Base-by-base conservation (phyloP, 2,113 vertebrate species). In the Spea bombifrons region DNA sequence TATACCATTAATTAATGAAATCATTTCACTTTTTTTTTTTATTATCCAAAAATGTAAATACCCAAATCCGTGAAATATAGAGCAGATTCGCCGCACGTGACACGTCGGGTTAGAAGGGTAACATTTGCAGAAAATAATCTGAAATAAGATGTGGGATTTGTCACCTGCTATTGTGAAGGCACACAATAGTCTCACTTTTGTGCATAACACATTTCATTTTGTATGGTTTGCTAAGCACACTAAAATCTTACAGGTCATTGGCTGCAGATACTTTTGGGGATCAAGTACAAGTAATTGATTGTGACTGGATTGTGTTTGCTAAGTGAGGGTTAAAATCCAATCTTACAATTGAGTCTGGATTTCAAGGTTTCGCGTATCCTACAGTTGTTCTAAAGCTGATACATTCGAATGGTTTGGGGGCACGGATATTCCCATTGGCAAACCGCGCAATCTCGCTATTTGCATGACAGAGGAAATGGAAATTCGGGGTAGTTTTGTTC, bases 301-400 rank as follows among this genome's bases (percentile, higher is more conserved):
- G n/a, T 80, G 78, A 80, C 78, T 74, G 78, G 50, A 80, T 80
- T 80, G 78, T 80, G 71, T 80, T 80, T 80, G 78, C 16, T 73
- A 74, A 80, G 78, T 80, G 78, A 74, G 71, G 78, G 78, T 73
- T 80, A 80, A 80, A 80, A 80, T 80, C 78, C 78, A 80, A 80
- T 80, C 70, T 73, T 50, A 80, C 52, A 61, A 80, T 80, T 80
- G 78, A 71, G 78, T 80, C 68, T 74, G 71, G 71, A 74, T 80
- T 80, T 73, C 52, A 80, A 66, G 78, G 71, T 73, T 80, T 80
- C 64, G 61, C 74, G 71, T 67, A 68, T 80, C 78, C 53, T 48
- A 52, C 78, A 55, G 74, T 80, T 80, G 78, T 74, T 80, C 70
- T 80, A 80, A 74, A 80, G 78, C 71, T 74, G 78, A 68, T 80